Conservation (phyloP, 30 jellyfish, hydroid and myxozoan species). For the Pseudorhiza aurosa region DNA sequence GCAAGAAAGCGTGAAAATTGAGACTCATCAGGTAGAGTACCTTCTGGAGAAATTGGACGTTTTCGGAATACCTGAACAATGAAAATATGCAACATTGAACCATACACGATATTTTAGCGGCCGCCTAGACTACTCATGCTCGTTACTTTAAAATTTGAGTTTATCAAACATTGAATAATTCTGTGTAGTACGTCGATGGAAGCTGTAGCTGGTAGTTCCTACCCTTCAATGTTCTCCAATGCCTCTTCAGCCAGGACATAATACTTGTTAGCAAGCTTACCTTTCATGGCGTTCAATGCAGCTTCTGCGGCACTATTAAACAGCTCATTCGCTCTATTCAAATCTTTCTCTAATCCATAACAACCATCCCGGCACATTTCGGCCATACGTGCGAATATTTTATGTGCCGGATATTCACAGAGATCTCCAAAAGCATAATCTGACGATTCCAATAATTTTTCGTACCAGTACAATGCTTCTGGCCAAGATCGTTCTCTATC, state of each 20-base stretch:
- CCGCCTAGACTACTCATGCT: no score
- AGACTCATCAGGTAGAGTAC: no score
- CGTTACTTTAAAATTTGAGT: no score
- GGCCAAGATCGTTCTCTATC: conserved; percentile 84
- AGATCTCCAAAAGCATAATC: conserved; percentile 52
- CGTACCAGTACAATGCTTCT: conserved; percentile 91
- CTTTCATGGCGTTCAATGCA: conserved; percentile 92
- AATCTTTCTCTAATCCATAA: conserved; percentile 88
- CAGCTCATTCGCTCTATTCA: conserved; percentile 87
- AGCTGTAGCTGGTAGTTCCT: no score
- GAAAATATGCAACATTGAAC: no score
- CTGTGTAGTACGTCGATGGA: no score
- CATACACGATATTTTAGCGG: no score
- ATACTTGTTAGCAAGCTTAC: conserved; percentile 88
- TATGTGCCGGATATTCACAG: conserved; percentile 68
- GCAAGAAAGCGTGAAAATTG: no score
- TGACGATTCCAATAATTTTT: conserved; percentile 58
- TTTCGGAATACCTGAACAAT: no score
- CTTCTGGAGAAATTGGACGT: no score
- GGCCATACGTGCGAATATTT: conserved; percentile 93
- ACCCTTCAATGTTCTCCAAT: no score
- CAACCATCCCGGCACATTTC: conserved; percentile 96
- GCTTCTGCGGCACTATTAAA: conserved; percentile 95
- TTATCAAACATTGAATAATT: no score
- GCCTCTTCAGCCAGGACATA: conserved; percentile 98